Evolutionary conservation across 2,888 invertebrate species (phyloP).

Genomic region (Cephalotes varians): DNA sequence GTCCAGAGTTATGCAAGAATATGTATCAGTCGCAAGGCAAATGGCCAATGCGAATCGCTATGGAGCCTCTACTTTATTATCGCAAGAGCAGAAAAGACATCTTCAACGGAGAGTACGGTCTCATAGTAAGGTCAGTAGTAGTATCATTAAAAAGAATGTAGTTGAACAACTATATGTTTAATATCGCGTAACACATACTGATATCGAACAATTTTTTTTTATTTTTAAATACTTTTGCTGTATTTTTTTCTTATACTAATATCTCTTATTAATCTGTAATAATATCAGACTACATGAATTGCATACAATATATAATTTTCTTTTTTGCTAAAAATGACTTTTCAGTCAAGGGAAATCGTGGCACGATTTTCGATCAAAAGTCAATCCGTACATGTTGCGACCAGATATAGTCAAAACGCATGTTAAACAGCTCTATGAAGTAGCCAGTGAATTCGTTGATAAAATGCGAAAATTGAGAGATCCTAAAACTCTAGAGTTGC

Average conservation of each 20-base stretch:
- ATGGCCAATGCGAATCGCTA: conserved; percentile 85
- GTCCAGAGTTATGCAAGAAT: conserved; percentile 76
- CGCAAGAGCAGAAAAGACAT: conserved; percentile 84
- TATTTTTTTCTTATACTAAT: not conserved
- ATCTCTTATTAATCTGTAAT: too few species aligned
- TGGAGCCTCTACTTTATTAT: conserved; percentile 84
- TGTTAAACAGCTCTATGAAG: conserved; percentile 90
- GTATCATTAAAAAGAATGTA: not conserved
- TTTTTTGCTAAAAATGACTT: too few species aligned
- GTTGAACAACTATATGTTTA: not conserved
- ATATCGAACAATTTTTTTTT: not conserved
- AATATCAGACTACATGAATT: not conserved
- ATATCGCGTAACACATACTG: not conserved
- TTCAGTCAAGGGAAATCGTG: conserved; percentile 94
- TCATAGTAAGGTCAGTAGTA: conserved; percentile 23
- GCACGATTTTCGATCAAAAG: conserved; percentile 93
- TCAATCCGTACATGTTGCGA: conserved; percentile 93
- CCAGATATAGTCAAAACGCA: conserved; percentile 93
- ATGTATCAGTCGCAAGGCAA: conserved; percentile 86
- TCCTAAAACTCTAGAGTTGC: conserved; percentile 88
- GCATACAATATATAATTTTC: not conserved
- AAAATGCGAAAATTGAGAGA: conserved; percentile 86
- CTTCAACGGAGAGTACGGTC: conserved; percentile 80
- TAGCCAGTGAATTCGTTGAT: conserved; percentile 91
- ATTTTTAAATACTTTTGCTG: not conserved